Conservation (phyloP, 2,888 invertebrate species). For the Cryptocephalus moraei region DNA sequence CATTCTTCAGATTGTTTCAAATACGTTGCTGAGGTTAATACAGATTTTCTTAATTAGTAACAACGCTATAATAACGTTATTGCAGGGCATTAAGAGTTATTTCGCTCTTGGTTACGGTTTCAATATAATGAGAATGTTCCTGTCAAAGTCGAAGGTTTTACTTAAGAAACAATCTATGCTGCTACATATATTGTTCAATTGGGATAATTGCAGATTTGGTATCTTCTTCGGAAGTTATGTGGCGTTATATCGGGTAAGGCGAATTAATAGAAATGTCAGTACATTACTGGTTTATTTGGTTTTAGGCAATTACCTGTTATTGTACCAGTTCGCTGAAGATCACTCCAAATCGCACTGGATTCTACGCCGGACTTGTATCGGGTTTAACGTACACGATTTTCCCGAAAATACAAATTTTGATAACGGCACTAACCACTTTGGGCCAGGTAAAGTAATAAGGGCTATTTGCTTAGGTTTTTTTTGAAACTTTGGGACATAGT, state of each 20-base stretch:
- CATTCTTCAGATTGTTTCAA: background rate
- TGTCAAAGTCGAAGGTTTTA: constrained; percentile 13
- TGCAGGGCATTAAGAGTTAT: constrained; percentile 21
- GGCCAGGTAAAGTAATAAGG: constrained; percentile 37
- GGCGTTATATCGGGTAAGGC: constrained; percentile 24
- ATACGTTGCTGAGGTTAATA: background rate
- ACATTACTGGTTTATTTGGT: background rate
- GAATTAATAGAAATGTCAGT: background rate
- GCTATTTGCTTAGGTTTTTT: no score
- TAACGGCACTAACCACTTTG: constrained; percentile 44
- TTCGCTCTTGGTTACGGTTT: constrained; percentile 21
- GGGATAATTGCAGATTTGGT: constrained; percentile 24
- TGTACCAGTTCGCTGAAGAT: constrained; percentile 18
- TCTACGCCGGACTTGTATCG: constrained; percentile 46
- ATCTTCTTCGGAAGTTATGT: constrained; percentile 26
- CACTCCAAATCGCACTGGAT: constrained; percentile 41
- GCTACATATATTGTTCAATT: constrained; percentile 15
- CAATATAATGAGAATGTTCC: constrained; percentile 16
- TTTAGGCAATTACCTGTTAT: constrained; percentile 39
- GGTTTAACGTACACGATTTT: constrained; percentile 43
- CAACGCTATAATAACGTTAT: constrained; percentile 3
- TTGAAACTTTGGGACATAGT: no score
- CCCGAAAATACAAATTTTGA: constrained; percentile 44
- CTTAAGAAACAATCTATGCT: constrained; percentile 14
- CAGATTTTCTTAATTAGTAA: background rate